A percentile compares a stretch with the other conserved stretches of the same genome.
Conservation (phyloP, 2,113 vertebrate species). For the Oceanodroma tethys region DNA sequence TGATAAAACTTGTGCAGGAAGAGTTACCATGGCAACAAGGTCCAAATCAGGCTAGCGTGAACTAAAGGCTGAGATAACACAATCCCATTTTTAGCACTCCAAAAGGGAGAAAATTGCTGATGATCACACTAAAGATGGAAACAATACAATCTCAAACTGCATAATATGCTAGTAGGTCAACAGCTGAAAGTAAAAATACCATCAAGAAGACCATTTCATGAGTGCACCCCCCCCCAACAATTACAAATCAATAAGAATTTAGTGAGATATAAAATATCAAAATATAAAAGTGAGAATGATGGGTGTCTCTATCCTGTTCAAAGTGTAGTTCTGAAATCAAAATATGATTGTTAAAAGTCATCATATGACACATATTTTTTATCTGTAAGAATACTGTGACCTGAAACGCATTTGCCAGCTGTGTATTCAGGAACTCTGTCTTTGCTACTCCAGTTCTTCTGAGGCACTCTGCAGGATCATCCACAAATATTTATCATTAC, state of each 20-base stretch:
- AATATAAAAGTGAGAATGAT: background rate
- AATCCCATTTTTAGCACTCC: constrained; percentile 43
- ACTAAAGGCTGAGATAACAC: constrained; percentile 41
- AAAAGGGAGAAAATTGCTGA: background rate
- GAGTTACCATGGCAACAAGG: constrained; percentile 63
- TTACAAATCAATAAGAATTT: background rate
- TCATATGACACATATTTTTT: background rate
- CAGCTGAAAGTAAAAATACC: background rate
- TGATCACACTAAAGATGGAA: constrained; percentile 3
- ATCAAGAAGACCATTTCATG: background rate
- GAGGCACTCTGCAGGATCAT: background rate
- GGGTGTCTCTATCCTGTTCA: background rate
- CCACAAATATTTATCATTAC: background rate
- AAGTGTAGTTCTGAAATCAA: background rate
- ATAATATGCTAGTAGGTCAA: background rate
- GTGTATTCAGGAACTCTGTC: background rate
- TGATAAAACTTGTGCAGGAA: constrained; percentile 5
- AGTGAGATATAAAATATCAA: background rate
- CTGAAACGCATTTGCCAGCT: background rate
- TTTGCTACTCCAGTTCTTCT: background rate
- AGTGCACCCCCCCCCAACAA: background rate
- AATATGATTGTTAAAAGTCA: background rate
- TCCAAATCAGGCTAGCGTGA: constrained; percentile 44
- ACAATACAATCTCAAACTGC: background rate
- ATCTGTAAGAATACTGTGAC: background rate